These are phyloP conservation scores for Drosophila lacteicornis DNA, from an alignment of 1,140 invertebrate species.

Conservation along the genomic window DNA sequence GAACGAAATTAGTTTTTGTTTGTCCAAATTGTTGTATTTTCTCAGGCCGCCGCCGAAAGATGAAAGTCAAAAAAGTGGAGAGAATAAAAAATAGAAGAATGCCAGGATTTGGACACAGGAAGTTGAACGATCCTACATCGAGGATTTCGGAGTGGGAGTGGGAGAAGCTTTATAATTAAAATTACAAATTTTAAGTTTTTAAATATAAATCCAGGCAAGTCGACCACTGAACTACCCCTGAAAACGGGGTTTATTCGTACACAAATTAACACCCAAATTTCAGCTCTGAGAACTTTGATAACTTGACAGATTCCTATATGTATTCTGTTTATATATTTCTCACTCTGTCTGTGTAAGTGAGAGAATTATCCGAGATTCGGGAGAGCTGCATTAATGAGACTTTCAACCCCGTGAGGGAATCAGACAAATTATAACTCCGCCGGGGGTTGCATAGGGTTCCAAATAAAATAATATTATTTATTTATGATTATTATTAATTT, in stretches of 20 bases:
- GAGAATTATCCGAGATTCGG: constrained; percentile 10
- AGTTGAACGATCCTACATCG: constrained; percentile 17
- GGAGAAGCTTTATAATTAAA: neutral
- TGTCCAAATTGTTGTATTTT: constrained; percentile 69
- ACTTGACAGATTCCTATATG: constrained; percentile 33
- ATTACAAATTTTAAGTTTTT: neutral
- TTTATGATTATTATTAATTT: constrained; percentile 51
- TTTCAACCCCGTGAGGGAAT: constrained; percentile 53
- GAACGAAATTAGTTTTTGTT: constrained; percentile 54
- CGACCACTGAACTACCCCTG: too few relatives aligned
- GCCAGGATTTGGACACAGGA: constrained; percentile 45
- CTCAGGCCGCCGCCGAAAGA: constrained; percentile 60
- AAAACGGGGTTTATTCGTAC: neutral
- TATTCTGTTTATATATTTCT: constrained; percentile 3
- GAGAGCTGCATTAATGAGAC: constrained; percentile 57
- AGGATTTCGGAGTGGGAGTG: neutral
- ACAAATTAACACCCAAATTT: neutral
- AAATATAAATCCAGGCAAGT: neutral
- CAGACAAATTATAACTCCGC: constrained; percentile 13
- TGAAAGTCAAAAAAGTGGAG: constrained; percentile 49
- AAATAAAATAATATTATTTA: constrained; percentile 39
- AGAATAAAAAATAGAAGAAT: neutral
- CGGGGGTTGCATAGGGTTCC: constrained; percentile 19
- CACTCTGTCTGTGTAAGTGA: neutral
- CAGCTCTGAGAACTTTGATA: neutral